Evolutionary conservation across 2,797 vertebrate genomes (phyloP), one percentile per base, ranked within the genome.

Genomic region (Eulemur rubriventer): DNA sequence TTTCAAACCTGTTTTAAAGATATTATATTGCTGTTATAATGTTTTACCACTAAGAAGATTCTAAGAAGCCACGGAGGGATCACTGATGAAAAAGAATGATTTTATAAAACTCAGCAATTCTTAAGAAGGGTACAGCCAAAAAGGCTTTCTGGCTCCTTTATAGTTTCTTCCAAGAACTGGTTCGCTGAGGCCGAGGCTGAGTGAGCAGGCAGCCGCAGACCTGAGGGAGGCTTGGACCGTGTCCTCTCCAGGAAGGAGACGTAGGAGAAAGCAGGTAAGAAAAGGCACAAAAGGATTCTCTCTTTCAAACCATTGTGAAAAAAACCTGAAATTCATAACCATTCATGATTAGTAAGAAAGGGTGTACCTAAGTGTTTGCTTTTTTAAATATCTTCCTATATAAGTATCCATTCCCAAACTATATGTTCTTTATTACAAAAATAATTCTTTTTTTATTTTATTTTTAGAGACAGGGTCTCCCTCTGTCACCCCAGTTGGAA

Each of bases 51-150:
- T 75, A 38, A 82, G 88, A 94, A 93, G 89, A 59, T 28, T 80
- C 79, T 76, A 38, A 69, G 86, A 76, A 85, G 59, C 6, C 91
- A 43, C 89, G 28, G 91, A 93, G 83, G 79, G 59, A 84, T 93
- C 82, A 61, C 38, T 65, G 73, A 48, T 85, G 80, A 35, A 88
- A 89, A 94, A 72, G 46, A 89, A 46, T 24, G 59, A 72, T 95
- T 95, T 93, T 86, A 10, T 33, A 67, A 91, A 93, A 83, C 80
- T 59, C 95, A 95, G 82, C 81, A 79, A 20, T 91, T 94, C 76
- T 43, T 75, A 84, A 52, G 80, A 82, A 75, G 82, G 85, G 12
- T 65, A 12, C 46, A 61, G 82, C 93, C 75, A 87, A 89, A 76
- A 78, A 83, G 43, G 38, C 14, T 46, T 86, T 67, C 69, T 76